Percentiles rank a stretch among this genome's conserved stretches.
These are phyloP conservation scores for Drosophila trapezifrons DNA, from an alignment of 1,140 invertebrate genomes.

Conservation along the genomic window DNA sequence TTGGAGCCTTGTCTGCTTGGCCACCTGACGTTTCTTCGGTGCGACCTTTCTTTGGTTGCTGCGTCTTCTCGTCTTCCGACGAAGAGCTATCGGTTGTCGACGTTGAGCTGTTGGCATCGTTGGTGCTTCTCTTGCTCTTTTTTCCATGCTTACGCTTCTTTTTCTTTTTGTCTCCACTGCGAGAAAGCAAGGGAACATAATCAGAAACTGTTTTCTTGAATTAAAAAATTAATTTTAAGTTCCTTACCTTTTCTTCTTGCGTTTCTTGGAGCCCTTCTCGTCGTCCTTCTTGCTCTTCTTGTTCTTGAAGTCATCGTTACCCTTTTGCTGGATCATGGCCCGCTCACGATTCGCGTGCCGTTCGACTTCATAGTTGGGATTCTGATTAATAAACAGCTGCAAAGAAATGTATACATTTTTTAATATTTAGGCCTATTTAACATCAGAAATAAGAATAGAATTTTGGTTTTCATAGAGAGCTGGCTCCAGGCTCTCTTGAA, in stretches of 20 bases:
- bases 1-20: conserved; percentile 84
- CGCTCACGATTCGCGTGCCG: conserved; percentile 92
- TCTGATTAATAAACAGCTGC: conserved; percentile 91
- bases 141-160: conserved; percentile 87
- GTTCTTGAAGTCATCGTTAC: conserved; percentile 84
- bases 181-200: background rate
- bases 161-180: conserved; percentile 84
- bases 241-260: conserved; percentile 75
- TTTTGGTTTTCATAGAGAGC: no score
- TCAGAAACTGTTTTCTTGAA: background rate
- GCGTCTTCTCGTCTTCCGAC: conserved; percentile 84
- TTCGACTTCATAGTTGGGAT: conserved; percentile 93
- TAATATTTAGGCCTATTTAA: no score
- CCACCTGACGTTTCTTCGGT: conserved; percentile 16
- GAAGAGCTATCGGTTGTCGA: conserved; percentile 74
- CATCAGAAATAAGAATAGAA: no score
- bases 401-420: background rate
- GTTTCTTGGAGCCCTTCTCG: conserved; percentile 76
- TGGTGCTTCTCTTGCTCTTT: conserved; percentile 85
- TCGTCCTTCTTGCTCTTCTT: conserved; percentile 82
- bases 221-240: background rate
- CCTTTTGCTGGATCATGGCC: conserved; percentile 86
- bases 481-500: no score
- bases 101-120: conserved; percentile 55
- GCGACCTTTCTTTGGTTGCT: conserved; percentile 76